Percentiles rank a stretch among this genome's conserved stretches.
Conservation (phyloP, 37 sponge, comb jelly and placozoan genomes). For the Mnemiopsis leidyi region DNA sequence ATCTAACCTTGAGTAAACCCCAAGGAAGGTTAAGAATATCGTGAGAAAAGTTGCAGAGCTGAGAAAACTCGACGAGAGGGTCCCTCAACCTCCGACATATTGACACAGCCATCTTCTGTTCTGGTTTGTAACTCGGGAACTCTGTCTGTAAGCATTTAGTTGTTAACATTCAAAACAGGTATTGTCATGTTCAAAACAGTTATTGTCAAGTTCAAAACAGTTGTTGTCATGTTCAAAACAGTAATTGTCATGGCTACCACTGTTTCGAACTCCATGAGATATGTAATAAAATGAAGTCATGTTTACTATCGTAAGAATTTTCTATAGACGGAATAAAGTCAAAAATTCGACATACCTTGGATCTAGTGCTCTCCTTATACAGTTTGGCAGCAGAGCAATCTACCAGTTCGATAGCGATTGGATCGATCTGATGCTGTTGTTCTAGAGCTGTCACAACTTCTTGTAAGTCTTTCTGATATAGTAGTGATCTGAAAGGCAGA, state of each 20-base stretch:
- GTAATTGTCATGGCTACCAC: no score
- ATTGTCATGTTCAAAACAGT: no score
- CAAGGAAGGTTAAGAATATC: conserved; percentile 50
- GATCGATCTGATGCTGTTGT: conserved; percentile 71
- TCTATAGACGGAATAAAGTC: no score
- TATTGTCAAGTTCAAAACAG: no score
- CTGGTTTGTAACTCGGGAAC: conserved; percentile 81
- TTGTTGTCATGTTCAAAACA: no score
- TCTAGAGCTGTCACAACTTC: conserved; percentile 69
- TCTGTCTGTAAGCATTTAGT: conserved; percentile 67
- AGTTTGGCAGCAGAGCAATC: conserved; percentile 63
- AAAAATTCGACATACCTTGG: no score
- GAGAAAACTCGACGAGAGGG: conserved; percentile 81
- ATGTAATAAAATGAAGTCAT: no score
- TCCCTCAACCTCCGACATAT: conserved; percentile 83
- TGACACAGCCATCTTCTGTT: conserved; percentile 79
- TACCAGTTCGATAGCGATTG: conserved; percentile 68
- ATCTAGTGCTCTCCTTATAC: conserved; percentile 46
- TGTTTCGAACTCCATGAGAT: no score
- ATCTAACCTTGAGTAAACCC: background rate
- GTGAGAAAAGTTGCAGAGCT: conserved; percentile 71
- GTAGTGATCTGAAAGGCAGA: background rate
- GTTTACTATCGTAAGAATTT: no score
- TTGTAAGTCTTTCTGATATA: conserved; percentile 71
- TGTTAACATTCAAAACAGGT: no score